phyloP scores from a whole-genome alignment of 2,113 vertebrate genomes.

The Perca schrenkii region DNA sequence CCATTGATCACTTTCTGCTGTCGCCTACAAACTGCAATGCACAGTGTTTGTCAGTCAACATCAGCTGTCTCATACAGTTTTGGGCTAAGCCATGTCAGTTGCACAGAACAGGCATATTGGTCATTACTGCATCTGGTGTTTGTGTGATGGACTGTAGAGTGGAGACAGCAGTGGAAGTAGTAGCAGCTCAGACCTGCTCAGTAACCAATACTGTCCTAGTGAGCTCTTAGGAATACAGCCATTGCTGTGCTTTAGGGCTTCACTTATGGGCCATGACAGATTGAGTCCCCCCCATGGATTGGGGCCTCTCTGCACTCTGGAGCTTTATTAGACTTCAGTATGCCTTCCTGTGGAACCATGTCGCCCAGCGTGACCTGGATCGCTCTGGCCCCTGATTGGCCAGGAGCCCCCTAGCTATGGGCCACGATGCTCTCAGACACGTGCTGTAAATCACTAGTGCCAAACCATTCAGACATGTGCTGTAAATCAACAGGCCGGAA shows the following conservation, averaged over 20 bases:
- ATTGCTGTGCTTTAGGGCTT: slow-evolving; percentile 53
- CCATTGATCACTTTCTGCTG: background rate
- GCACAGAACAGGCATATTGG: slow-evolving; percentile 13
- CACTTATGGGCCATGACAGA: slow-evolving; percentile 70
- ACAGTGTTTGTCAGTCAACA: slow-evolving; percentile 26
- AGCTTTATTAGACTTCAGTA: slow-evolving; percentile 68
- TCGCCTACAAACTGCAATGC: background rate
- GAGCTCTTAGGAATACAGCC: slow-evolving; percentile 53
- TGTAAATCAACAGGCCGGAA: slow-evolving; percentile 69
- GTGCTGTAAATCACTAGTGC: slow-evolving; percentile 60
- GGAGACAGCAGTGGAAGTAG: slow-evolving; percentile 26
- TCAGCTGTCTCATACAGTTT: slow-evolving; percentile 20
- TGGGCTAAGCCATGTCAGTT: slow-evolving; percentile 15
- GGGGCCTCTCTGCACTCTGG: slow-evolving; percentile 54
- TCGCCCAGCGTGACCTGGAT: slow-evolving; percentile 56
- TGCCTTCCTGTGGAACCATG: slow-evolving; percentile 54
- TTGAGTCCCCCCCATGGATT: slow-evolving; percentile 60
- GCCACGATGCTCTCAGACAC: slow-evolving; percentile 23
- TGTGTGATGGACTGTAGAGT: background rate
- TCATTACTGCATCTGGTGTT: slow-evolving; percentile 4
- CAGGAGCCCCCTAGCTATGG: background rate
- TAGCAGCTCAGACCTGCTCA: slow-evolving; percentile 44
- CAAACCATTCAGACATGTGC: slow-evolving; percentile 32
- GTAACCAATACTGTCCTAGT: slow-evolving; percentile 55
- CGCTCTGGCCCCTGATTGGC: slow-evolving; percentile 25